These are phyloP conservation scores for Trachelus troglodyta DNA, from an alignment of 2,888 invertebrate genomes.

Conservation along the genomic window DNA sequence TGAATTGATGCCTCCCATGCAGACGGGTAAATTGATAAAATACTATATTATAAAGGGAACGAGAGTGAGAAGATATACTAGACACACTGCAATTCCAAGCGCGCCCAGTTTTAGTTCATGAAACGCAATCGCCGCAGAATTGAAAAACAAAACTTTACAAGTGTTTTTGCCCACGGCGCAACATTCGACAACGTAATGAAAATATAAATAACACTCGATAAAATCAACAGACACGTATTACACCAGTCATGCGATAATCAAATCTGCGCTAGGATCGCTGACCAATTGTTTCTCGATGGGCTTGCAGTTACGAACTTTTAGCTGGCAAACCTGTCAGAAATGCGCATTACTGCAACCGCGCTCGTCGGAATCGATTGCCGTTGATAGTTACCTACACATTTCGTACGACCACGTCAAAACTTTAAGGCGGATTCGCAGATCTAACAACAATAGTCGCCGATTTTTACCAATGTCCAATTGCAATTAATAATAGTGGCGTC, in stretches of 20 bases:
- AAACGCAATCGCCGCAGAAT: constrained; percentile 3
- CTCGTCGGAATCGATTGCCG: constrained; percentile 1
- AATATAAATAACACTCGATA: not conserved
- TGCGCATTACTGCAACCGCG: constrained; percentile 11
- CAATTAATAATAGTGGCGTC: not conserved
- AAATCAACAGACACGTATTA: constrained; percentile 10
- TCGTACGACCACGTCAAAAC: not conserved
- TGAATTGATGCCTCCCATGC: constrained; percentile 59
- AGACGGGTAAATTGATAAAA: constrained; percentile 26
- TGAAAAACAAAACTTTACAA: constrained; percentile 13
- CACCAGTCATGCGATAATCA: constrained; percentile 1
- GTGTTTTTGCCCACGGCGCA: constrained; percentile 7
- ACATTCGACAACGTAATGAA: constrained; percentile 7
- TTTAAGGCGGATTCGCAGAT: not conserved
- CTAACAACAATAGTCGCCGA: not conserved
- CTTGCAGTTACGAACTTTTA: not conserved
- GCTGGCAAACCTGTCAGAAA: constrained; percentile 14
- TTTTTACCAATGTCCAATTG: not conserved
- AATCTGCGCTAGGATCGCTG: not conserved
- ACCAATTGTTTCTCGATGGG: not conserved
- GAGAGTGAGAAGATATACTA: constrained; percentile 16
- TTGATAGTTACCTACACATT: not conserved
- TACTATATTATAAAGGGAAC: constrained; percentile 18
- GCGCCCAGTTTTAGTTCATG: constrained; percentile 4
- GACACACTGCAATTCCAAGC: constrained; percentile 9